Conservation (phyloP, 2,113 vertebrate species). For the Delphinapterus leucas region DNA sequence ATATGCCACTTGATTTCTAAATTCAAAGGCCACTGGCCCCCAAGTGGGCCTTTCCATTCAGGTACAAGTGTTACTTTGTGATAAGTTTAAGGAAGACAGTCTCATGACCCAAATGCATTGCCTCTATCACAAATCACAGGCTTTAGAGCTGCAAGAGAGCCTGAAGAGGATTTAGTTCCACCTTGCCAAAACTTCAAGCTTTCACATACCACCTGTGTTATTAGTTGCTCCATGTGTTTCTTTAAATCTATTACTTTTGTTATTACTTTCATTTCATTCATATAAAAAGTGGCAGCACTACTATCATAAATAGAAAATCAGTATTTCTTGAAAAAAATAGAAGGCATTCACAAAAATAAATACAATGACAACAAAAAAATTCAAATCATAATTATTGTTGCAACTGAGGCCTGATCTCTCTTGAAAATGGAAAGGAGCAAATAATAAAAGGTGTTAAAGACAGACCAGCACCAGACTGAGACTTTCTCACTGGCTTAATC, state of each 20-base stretch:
- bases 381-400: not conserved
- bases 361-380: not conserved
- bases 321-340: not conserved
- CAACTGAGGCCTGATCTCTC: not conserved
- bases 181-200: not conserved
- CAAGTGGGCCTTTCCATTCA: not conserved
- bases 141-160: not conserved
- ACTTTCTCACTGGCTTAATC: not conserved
- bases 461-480: not conserved
- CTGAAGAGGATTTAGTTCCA: not conserved
- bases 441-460: not conserved
- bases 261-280: not conserved
- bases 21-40: not conserved
- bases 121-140: not conserved
- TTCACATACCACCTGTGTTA: not conserved
- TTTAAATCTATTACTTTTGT: constrained; percentile 21
- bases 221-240: not conserved
- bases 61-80: not conserved
- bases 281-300: not conserved
- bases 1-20: not conserved
- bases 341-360: constrained; percentile 14
- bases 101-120: not conserved
- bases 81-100: not conserved
- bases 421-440: not conserved
- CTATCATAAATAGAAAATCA: not conserved